Conservation (phyloP, 53 echinoderm and acorn worm genomes). For the Mesocentrotus franciscanus region DNA sequence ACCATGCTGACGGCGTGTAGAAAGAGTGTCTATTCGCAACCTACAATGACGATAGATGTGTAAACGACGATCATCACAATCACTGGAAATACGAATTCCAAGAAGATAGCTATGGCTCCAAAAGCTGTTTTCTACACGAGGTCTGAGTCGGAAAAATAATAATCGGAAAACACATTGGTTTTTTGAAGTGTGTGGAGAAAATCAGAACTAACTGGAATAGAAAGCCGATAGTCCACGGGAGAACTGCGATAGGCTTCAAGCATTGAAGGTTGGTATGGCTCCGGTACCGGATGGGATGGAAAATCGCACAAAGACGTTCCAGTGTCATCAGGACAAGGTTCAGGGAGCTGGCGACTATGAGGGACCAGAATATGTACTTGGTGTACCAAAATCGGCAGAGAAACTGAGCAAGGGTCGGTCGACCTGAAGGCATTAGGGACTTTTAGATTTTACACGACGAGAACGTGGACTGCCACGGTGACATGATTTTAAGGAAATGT, state of each 20-base stretch:
- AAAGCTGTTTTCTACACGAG: not conserved
- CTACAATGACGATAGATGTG: not conserved
- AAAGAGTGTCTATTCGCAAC: not conserved
- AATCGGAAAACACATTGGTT: not conserved
- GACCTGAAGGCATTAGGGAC: not conserved
- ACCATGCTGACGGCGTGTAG: not conserved
- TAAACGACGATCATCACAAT: conserved; percentile 24
- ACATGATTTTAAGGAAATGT: no score
- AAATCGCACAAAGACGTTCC: conserved; percentile 28
- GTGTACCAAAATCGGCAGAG: conserved; percentile 40
- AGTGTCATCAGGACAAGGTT: conserved; percentile 38
- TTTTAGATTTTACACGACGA: no score
- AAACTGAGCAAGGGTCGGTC: not conserved
- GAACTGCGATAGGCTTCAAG: not conserved
- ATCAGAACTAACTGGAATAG: not conserved
- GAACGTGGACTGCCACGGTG: no score
- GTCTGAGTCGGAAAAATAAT: not conserved
- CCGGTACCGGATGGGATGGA: not conserved
- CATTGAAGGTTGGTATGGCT: not conserved
- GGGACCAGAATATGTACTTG: conserved; percentile 23
- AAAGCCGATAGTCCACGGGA: conserved; percentile 27
- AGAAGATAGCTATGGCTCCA: not conserved
- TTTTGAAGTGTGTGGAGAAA: not conserved
- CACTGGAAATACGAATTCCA: conserved; percentile 21
- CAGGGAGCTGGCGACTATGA: conserved; percentile 29